These are phyloP conservation scores for Fopius arisanus DNA, from an alignment of 1,140 invertebrate species.

Conservation along the genomic window DNA sequence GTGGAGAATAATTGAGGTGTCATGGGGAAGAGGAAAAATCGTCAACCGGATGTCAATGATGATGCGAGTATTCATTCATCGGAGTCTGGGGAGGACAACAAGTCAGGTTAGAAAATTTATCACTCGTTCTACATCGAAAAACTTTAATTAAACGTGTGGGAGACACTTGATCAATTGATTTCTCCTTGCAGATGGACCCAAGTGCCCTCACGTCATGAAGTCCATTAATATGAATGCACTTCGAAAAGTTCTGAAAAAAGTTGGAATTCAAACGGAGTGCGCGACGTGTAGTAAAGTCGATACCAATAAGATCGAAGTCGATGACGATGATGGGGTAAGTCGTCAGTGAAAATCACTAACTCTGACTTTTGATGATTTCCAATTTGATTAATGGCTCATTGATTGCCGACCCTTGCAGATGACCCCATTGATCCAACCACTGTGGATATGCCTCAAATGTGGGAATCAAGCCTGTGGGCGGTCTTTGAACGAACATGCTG, in stretches of 20 bases:
- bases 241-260: slow-evolving; percentile 69
- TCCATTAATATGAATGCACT: slow-evolving; percentile 72
- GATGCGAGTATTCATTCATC: slow-evolving; percentile 63
- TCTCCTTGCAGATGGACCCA: slow-evolving; percentile 33
- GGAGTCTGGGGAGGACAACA: slow-evolving; percentile 70
- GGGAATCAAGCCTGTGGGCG: slow-evolving; percentile 81
- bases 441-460: slow-evolving; percentile 78
- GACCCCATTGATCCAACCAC: slow-evolving; percentile 43
- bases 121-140: no score
- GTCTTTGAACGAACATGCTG: slow-evolving; percentile 75
- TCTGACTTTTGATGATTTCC: not conserved
- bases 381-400: not conserved
- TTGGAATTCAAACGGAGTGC: slow-evolving; percentile 69
- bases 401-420: no score
- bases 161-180: no score
- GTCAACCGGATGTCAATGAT: slow-evolving; percentile 66
- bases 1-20: not conserved
- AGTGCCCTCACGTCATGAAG: slow-evolving; percentile 75
- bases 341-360: no score
- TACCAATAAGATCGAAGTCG: slow-evolving; percentile 42
- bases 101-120: slow-evolving; percentile 41
- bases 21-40: slow-evolving; percentile 70
- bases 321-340: slow-evolving; percentile 49
- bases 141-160: no score
- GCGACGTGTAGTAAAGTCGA: slow-evolving; percentile 67